Evolutionary conservation across 2,888 invertebrate species (phyloP).

Genomic region (Melanotus villosus): DNA sequence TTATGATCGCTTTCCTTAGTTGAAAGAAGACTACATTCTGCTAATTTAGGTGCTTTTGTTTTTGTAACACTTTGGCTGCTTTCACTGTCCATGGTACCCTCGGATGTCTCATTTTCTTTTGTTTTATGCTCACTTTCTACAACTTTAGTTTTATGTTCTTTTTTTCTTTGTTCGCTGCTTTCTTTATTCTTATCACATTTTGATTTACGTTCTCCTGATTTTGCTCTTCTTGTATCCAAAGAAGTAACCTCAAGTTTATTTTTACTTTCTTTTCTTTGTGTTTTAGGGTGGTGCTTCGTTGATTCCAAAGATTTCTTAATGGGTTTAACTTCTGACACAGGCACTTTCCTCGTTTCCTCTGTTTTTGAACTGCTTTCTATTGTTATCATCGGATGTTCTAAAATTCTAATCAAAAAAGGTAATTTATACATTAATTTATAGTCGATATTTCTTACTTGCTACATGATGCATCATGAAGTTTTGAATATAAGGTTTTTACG

Average conservation of each 20-base stretch:
- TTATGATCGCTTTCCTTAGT: constrained; percentile 10
- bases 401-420: constrained; percentile 12
- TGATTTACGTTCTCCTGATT: constrained; percentile 37
- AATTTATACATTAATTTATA: not conserved
- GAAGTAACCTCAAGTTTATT: constrained; percentile 42
- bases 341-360: constrained; percentile 56
- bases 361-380: constrained; percentile 64
- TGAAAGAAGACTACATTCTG: constrained; percentile 12
- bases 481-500: constrained; percentile 61
- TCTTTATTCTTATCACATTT: constrained; percentile 32
- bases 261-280: constrained; percentile 39
- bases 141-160: constrained; percentile 23
- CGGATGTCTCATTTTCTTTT: not conserved
- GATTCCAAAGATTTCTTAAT: constrained; percentile 59
- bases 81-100: not conserved
- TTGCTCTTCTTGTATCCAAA: constrained; percentile 39
- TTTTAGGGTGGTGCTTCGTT: constrained; percentile 29
- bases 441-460: constrained; percentile 55
- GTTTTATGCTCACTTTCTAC: not conserved
- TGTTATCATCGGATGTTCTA: constrained; percentile 62
- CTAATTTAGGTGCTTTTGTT: constrained; percentile 31
- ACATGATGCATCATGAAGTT: constrained; percentile 57
- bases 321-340: constrained; percentile 59
- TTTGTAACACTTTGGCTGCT: not conserved
- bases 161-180: constrained; percentile 34